Evolutionary conservation across 1,140 invertebrate species (phyloP).

Genomic region (Holotrichia oblita): DNA sequence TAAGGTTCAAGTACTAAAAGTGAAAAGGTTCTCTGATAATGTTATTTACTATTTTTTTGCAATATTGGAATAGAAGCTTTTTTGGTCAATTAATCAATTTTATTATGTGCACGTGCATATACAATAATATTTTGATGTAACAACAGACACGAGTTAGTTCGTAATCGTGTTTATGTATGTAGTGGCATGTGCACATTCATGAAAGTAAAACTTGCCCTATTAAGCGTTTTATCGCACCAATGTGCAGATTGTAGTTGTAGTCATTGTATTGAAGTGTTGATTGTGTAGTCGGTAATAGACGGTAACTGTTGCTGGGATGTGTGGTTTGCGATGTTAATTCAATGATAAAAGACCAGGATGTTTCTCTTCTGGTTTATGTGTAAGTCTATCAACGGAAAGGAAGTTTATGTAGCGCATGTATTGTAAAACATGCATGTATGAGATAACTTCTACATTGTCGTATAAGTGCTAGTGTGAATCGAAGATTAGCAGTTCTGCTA

Average conservation of each 20-base stretch:
- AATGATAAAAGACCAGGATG: constrained; percentile 7
- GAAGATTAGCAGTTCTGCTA: too few relatives aligned
- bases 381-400: constrained; percentile 12
- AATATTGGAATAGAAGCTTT: too few relatives aligned
- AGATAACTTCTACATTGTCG: not conserved
- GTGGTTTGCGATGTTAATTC: constrained; percentile 2
- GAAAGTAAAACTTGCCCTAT: not conserved
- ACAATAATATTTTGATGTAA: too few relatives aligned
- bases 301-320: constrained; percentile 3
- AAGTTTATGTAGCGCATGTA: not conserved
- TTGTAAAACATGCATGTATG: not conserved
- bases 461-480: too few relatives aligned
- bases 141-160: not conserved
- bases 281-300: not conserved
- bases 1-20: too few relatives aligned
- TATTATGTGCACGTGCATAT: too few relatives aligned
- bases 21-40: too few relatives aligned
- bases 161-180: not conserved
- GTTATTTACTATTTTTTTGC: too few relatives aligned
- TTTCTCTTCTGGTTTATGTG: constrained; percentile 16
- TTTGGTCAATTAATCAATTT: too few relatives aligned
- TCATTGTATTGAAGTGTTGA: not conserved
- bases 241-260: not conserved
- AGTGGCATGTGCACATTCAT: not conserved
- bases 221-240: not conserved